A percentile compares a stretch with the other conserved stretches of the same genome.
These are phyloP conservation scores for Tragelaphus strepsiceros DNA, from an alignment of 2,113 vertebrate species.

Conservation along the genomic window DNA sequence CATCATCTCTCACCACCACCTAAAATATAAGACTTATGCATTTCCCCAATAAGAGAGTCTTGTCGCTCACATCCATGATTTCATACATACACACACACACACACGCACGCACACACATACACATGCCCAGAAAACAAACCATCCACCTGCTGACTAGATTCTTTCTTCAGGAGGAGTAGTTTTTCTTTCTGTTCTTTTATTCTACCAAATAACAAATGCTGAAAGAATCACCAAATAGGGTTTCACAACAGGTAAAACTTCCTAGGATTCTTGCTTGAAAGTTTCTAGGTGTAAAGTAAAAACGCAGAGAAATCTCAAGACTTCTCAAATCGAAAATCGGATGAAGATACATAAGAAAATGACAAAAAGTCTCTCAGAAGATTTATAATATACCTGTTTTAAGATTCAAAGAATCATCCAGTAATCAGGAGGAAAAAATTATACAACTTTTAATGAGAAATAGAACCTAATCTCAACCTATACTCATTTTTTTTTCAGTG, in stretches of 20 bases:
- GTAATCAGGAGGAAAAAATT: background rate
- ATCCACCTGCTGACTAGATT: background rate
- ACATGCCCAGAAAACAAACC: background rate
- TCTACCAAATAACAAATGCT: background rate
- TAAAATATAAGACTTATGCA: background rate
- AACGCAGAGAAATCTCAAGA: background rate
- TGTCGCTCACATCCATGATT: background rate
- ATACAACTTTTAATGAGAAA: conserved; percentile 37
- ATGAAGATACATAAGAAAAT: background rate
- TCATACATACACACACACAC: background rate
- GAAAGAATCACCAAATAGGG: background rate
- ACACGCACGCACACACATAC: background rate
- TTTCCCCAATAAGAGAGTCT: background rate
- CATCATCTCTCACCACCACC: background rate
- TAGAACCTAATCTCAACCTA: conserved; percentile 50
- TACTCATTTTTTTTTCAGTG: background rate
- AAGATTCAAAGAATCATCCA: conserved; percentile 26
- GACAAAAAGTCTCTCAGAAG: background rate
- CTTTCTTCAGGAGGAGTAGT: background rate
- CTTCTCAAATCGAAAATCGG: background rate
- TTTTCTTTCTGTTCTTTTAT: background rate
- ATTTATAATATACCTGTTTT: background rate
- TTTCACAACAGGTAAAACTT: background rate
- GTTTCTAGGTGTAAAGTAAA: background rate
- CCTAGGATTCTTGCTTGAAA: background rate